Evolutionary conservation across 1,140 invertebrate species (phyloP), one percentile per base, ranked within the genome.

Genomic region (Bombus waltoni): DNA sequence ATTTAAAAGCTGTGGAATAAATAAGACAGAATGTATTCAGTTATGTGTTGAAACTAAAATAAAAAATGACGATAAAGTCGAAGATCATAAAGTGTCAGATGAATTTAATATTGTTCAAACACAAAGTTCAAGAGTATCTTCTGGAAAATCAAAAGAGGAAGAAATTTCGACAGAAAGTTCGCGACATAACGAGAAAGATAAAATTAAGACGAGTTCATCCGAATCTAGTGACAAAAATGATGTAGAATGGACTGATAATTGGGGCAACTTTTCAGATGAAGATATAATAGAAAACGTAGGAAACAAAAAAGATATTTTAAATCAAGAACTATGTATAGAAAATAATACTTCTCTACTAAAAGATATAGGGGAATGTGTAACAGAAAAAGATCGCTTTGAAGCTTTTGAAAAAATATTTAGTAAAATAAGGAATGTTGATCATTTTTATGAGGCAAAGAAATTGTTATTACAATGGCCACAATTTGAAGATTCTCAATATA

Each of bases 221-320:
- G 57, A 74, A 40, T 47, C 57, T 11, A 28, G 76, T 15, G 59
- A 40, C 18, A 91, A 91, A 85, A 79, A 87, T 40, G 87, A 90
- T 15, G 75, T 85, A 28, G 93, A 92, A 76, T 92, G 90, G 91
- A 91, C 92, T 32, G 88, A 93, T 15, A 89, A 92, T 44, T 94
- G 93, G 93, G 92, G 88, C 15, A 91, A 94, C 88, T 93, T 93
- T 87, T 92, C 93, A 18, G 91, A 91, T 18, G 88, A 90, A 71
- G 87, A 85, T 47, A n/a, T 79, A 28, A 86, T 91, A 75, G 83
- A 89, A 84, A 86, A 89, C 76, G 86, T 85, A 71, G 85, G 70
- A 57, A 88, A 78, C 68, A 86, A 81, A 57, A 81, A 42, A 40
- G 28, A 82, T 40, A 76, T 75, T 59, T 42, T 78, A 44, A 22